Conservation (phyloP, 2,113 vertebrate species). For the Cranoglanis bouderius region DNA sequence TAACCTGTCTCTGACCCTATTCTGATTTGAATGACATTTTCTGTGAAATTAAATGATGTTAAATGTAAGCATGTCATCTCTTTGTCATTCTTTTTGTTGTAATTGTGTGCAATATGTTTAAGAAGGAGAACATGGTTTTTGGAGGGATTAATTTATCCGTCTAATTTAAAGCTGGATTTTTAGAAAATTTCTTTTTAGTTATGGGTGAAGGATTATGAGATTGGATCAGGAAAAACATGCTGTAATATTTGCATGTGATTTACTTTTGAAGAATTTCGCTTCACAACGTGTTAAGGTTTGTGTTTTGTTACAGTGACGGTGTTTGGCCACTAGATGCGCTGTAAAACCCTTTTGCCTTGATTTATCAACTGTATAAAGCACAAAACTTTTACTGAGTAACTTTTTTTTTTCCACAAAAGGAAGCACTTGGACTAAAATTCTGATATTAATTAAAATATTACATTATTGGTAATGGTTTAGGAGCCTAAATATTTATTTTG, state of each 20-base stretch:
- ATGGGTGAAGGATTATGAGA: slow-evolving; percentile 45
- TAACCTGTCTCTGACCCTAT: not conserved
- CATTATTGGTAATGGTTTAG: not conserved
- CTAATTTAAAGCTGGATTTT: slow-evolving; percentile 66
- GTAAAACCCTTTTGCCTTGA: too few species aligned
- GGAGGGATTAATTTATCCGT: slow-evolving; percentile 76
- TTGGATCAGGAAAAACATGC: slow-evolving; percentile 46
- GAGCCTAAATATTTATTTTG: not conserved
- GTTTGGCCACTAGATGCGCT: slow-evolving; percentile 38
- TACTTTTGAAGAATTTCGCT: slow-evolving; percentile 15
- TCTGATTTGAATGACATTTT: not conserved
- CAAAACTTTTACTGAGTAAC: not conserved
- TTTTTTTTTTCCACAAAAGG: not conserved
- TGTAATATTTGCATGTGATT: slow-evolving; percentile 47
- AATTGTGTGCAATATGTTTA: slow-evolving; percentile 50
- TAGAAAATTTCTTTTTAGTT: slow-evolving; percentile 60
- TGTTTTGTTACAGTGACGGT: not conserved
- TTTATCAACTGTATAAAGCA: not conserved
- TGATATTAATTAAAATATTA: not conserved
- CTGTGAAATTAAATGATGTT: not conserved
- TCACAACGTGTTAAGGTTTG: not conserved
- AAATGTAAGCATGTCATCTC: slow-evolving; percentile 4
- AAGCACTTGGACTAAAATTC: not conserved
- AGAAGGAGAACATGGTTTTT: slow-evolving; percentile 69
- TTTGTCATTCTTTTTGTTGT: slow-evolving; percentile 15